Percentiles rank a stretch among this genome's conserved stretches.
Conservation (phyloP, 2,113 vertebrate genomes). For the Microtus montanus region DNA sequence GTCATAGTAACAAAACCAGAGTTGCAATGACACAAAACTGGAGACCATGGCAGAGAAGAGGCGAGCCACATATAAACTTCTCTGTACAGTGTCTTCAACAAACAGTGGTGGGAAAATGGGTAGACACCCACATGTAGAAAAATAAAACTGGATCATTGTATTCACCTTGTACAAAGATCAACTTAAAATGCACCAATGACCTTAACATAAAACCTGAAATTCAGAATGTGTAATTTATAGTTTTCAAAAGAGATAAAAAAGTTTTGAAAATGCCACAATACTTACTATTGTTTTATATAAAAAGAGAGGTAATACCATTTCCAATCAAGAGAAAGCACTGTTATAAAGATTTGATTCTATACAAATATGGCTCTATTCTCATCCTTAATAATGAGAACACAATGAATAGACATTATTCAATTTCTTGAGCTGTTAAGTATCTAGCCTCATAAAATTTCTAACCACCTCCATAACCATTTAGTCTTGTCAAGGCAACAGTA, state of each 20-base stretch:
- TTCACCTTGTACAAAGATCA: background rate
- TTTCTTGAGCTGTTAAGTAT: background rate
- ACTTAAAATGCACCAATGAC: background rate
- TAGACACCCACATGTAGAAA: background rate
- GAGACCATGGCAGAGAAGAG: background rate
- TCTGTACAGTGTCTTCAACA: too few species aligned
- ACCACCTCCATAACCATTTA: background rate
- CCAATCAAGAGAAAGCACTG: background rate
- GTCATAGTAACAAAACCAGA: background rate
- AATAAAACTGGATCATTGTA: background rate
- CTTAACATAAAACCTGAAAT: background rate
- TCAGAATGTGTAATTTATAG: background rate
- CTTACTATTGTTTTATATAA: slow-evolving; percentile 11
- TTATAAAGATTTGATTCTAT: background rate
- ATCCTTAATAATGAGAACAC: background rate
- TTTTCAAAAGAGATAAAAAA: background rate
- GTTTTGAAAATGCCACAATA: background rate
- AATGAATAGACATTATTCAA: background rate
- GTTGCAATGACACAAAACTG: too few species aligned
- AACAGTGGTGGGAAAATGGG: background rate
- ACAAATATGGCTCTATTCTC: background rate
- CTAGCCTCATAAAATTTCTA: background rate
- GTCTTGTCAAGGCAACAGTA: background rate
- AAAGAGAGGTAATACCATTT: background rate
- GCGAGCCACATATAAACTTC: background rate